phyloP scores from a whole-genome alignment of 1,140 invertebrate genomes.

The Megalonaias nervosa region DNA sequence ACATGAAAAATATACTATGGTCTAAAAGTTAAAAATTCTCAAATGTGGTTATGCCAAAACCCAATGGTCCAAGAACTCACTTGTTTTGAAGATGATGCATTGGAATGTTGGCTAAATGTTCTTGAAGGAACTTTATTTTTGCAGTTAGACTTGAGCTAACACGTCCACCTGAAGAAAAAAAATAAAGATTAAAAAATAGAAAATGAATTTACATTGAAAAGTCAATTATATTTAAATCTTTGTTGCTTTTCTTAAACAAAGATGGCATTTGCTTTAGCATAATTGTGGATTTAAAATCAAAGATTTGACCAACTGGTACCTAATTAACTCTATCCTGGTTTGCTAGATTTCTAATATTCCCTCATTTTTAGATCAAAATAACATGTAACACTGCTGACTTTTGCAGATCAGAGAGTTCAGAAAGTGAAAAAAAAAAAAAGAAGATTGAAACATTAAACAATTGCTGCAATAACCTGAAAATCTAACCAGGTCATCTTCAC shows the following conservation, averaged over 20 bases:
- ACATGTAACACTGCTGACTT: too few relatives aligned
- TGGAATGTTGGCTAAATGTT: conserved; percentile 90
- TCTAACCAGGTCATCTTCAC: too few relatives aligned
- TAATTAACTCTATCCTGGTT: neutral
- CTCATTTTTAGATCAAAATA: too few relatives aligned
- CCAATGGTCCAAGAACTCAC: conserved; percentile 74
- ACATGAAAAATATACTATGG: too few relatives aligned
- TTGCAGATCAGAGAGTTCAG: too few relatives aligned
- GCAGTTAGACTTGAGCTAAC: conserved; percentile 76
- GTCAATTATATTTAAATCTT: too few relatives aligned
- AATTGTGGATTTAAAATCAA: neutral
- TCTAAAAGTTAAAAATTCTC: neutral
- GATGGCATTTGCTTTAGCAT: neutral
- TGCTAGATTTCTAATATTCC: too few relatives aligned
- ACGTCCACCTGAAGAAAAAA: conserved; percentile 50
- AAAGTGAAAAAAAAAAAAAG: too few relatives aligned
- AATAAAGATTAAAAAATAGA: conserved; percentile 8
- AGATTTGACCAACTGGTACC: neutral
- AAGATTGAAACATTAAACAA: too few relatives aligned
- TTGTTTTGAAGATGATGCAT: conserved; percentile 91
- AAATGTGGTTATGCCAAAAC: neutral
- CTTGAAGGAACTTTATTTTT: conserved; percentile 91
- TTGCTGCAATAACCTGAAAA: too few relatives aligned
- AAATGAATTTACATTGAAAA: neutral
- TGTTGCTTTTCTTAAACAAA: too few relatives aligned